A percentile compares a stretch with the other conserved stretches of the same genome.
Conservation (phyloP, 2,888 invertebrate genomes). For the Hypena proboscidalis region DNA sequence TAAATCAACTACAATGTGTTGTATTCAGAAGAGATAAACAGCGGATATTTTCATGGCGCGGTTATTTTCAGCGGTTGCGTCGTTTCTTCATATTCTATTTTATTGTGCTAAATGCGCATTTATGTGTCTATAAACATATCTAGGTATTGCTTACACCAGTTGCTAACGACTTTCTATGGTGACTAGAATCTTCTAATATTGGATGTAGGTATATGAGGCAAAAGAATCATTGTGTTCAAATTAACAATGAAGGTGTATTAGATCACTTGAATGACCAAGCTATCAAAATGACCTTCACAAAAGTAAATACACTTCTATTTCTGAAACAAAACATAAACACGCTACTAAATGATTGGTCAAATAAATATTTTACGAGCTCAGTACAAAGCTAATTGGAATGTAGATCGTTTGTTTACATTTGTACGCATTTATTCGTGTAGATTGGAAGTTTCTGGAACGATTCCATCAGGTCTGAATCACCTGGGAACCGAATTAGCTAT, state of each 20-base stretch:
- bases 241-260: too few species aligned
- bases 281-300: too few species aligned
- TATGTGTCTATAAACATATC: conserved; percentile 1
- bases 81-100: conserved; percentile 19
- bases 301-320: too few species aligned
- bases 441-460: conserved; percentile 65
- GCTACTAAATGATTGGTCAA: too few species aligned
- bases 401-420: conserved; percentile 32
- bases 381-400: conserved; percentile 13
- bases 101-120: conserved; percentile 15
- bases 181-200: too few species aligned
- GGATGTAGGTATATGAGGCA: too few species aligned
- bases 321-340: too few species aligned
- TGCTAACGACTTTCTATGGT: neutral
- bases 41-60: conserved; percentile 44
- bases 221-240: too few species aligned
- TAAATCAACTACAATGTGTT: conserved; percentile 53
- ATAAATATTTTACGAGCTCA: neutral
- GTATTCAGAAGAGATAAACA: conserved; percentile 51
- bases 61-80: conserved; percentile 51
- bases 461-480: conserved; percentile 79
- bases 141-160: neutral
- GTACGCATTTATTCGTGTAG: conserved; percentile 29
- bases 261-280: too few species aligned
- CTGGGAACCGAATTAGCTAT: conserved; percentile 69